These are phyloP conservation scores for Hypsopygia costalis DNA, from an alignment of 2,888 invertebrate genomes.

Conservation along the genomic window DNA sequence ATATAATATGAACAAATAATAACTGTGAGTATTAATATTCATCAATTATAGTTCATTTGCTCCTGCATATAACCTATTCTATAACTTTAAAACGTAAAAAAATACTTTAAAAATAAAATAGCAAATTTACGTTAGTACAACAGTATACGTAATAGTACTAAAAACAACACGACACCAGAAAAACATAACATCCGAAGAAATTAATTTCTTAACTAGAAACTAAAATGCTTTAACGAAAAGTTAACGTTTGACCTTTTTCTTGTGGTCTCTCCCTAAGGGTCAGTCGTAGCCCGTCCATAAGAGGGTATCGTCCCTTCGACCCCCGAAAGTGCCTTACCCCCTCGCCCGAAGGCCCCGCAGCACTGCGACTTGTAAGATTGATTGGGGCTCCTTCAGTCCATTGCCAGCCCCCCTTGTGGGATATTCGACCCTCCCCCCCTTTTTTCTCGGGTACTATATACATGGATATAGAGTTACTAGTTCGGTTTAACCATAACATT, in stretches of 20 bases:
- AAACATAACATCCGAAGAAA: too few relatives aligned
- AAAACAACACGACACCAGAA: slow-evolving; percentile 3
- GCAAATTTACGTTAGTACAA: too few relatives aligned
- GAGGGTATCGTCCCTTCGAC: slow-evolving; percentile 76
- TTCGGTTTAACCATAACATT: slow-evolving; percentile 32
- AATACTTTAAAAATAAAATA: too few relatives aligned
- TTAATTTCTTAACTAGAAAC: too few relatives aligned
- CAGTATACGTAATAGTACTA: too few relatives aligned
- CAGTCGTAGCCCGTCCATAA: slow-evolving; percentile 64
- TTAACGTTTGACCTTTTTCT: slow-evolving; percentile 65
- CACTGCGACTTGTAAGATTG: slow-evolving; percentile 80
- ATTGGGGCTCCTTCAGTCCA: slow-evolving; percentile 81
- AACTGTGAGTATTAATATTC: too few relatives aligned
- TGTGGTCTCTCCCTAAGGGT: slow-evolving; percentile 60
- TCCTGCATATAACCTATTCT: too few relatives aligned
- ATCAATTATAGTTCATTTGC: too few relatives aligned
- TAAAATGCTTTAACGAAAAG: slow-evolving; percentile 46
- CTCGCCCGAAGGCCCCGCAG: slow-evolving; percentile 30
- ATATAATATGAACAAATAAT: too few relatives aligned
- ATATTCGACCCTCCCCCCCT: slow-evolving; percentile 72
- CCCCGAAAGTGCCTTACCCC: slow-evolving; percentile 48
- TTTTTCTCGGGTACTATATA: slow-evolving; percentile 65
- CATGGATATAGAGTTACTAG: slow-evolving; percentile 51
- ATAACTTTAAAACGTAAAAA: too few relatives aligned
- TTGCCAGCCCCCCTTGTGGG: slow-evolving; percentile 71